Evolutionary conservation across 2,888 invertebrate species (phyloP).

Genomic region (Apotomis capreana): DNA sequence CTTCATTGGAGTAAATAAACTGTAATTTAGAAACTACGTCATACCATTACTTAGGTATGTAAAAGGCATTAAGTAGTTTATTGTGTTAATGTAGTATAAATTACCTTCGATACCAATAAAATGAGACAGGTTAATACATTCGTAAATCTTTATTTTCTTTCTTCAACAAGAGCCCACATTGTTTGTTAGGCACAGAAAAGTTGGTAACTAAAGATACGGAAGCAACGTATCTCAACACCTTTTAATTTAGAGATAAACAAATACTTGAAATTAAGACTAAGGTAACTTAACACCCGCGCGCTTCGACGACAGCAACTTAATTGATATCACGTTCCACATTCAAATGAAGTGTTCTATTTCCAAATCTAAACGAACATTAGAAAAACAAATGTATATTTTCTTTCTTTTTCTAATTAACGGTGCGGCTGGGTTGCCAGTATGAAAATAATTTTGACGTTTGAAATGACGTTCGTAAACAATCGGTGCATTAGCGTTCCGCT

Average conservation of each 20-base stretch:
- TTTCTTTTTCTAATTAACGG: slow-evolving; percentile 42
- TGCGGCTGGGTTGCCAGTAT: slow-evolving; percentile 54
- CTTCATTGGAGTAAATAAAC: background rate
- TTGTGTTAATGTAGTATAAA: background rate
- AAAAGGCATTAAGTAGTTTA: background rate
- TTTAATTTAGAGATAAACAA: slow-evolving; percentile 29
- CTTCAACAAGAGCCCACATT: no score
- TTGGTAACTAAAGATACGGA: slow-evolving; percentile 2
- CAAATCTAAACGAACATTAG: slow-evolving; percentile 48
- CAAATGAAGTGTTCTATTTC: slow-evolving; percentile 69
- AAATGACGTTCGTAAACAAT: slow-evolving; percentile 54
- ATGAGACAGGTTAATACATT: no score
- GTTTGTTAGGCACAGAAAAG: no score
- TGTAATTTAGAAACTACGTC: background rate
- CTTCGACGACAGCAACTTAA: slow-evolving; percentile 71
- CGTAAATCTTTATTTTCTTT: no score
- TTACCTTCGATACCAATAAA: no score
- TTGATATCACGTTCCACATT: slow-evolving; percentile 74
- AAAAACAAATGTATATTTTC: slow-evolving; percentile 42
- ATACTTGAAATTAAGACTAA: slow-evolving; percentile 56
- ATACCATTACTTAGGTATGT: background rate
- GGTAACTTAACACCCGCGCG: slow-evolving; percentile 60
- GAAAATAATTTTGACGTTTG: slow-evolving; percentile 58
- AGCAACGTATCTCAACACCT: slow-evolving; percentile 25
- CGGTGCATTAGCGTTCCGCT: slow-evolving; percentile 69